Base-by-base conservation (phyloP, 2,797 vertebrate genomes). In the Monodelphis domestica region DNA sequence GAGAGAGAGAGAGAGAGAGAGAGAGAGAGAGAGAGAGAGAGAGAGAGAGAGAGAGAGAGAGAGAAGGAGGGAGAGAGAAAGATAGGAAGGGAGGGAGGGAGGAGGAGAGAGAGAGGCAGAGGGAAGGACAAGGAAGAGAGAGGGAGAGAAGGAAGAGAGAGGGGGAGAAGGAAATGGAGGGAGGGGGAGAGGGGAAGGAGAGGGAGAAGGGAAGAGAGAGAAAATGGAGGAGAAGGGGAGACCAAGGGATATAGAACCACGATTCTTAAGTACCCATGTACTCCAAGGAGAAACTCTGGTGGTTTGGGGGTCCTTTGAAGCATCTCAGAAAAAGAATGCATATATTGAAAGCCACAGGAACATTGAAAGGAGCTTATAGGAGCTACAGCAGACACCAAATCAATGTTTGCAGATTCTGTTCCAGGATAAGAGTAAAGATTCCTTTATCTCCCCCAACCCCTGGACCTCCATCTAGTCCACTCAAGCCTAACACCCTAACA, bases 401-500 rank as follows among this genome's bases (percentile, higher is more conserved):
- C 93, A 95, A 95, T 45, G 6, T 53, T 15, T 53, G 54, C 92
- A 14, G 78, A 54, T 56, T 70, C 70, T 38, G 63, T 70, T 38
- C 15, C 70, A 70, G 5, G 17, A 17, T 70, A 24, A 70, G 5
- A 70, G 14, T 63, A 63, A 59, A 59, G 12, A 33, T 33, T 59
- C 57, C 30, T 12, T 1, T 70, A n/a, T 70, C 63, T 70, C 15
- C n/a, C 26, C n/a, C 33, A 0, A 6, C 0, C 15, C 29, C 33
- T 70, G 96, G 93, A 94, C 15, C 90, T 51, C 30, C 52, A 70
- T 95, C 90, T 78, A 94, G 90, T 15, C 14, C 26, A 70, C 38
- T 38, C 63, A 70, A 38, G n/a, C 33, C n/a, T n/a, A 29, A 54
- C 91, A 95, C 1, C 0, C 54, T 92, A 90, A 94, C 45, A 54